A percentile compares a stretch with the other conserved stretches of the same genome.
Evolutionary conservation across 1,140 invertebrate genomes (phyloP).

Genomic region (Limonius californicus): DNA sequence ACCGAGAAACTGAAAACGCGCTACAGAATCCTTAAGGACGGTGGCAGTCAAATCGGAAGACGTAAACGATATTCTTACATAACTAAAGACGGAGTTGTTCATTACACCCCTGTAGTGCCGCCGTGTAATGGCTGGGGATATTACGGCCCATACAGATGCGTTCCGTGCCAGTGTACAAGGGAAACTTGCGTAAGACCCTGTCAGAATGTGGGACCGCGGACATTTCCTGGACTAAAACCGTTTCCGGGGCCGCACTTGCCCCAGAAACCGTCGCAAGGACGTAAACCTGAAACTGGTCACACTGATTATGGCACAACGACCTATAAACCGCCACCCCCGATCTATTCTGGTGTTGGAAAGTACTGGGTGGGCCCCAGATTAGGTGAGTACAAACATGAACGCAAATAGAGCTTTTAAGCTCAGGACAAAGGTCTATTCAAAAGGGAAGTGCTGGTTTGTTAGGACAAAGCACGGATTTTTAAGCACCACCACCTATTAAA

Average conservation of each 20-base stretch:
- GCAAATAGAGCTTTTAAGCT: not conserved
- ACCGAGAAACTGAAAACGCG: not conserved
- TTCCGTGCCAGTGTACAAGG: not conserved
- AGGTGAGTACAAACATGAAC: not conserved
- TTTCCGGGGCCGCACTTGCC: not conserved
- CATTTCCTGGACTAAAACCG: not conserved
- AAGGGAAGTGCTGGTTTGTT: not conserved
- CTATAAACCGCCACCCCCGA: not conserved
- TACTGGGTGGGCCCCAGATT: constrained; percentile 6
- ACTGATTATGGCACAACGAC: not conserved
- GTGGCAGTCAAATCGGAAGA: not conserved
- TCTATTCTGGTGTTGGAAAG: constrained; percentile 2
- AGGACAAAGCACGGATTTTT: no score
- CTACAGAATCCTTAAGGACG: not conserved
- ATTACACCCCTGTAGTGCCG: not conserved
- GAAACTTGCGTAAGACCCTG: constrained; percentile 2
- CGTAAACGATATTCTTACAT: constrained; percentile 2
- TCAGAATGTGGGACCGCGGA: not conserved
- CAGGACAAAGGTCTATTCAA: not conserved
- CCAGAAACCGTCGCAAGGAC: not conserved
- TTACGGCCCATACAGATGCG: not conserved
- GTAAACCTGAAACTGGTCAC: not conserved
- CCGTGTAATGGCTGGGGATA: not conserved
- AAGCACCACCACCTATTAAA: no score
- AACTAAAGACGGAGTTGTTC: not conserved